phyloP scores from a whole-genome alignment of 2,888 invertebrate species.

The Cheilosia scutellata region DNA sequence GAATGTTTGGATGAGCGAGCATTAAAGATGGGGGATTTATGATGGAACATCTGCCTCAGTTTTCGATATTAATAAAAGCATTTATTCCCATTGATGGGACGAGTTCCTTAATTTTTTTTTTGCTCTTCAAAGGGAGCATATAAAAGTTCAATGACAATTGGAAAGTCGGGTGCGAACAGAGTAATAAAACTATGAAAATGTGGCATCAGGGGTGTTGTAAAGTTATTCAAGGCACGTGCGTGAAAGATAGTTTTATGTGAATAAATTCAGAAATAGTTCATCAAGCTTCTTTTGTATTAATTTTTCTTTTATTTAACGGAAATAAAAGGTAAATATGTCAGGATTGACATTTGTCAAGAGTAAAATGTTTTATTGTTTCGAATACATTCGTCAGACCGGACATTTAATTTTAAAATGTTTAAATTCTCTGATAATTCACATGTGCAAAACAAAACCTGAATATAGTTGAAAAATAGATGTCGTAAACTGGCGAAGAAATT shows the following conservation, averaged over 20 bases:
- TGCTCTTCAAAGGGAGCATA: not conserved
- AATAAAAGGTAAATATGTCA: too few relatives aligned
- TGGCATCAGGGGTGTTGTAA: not conserved
- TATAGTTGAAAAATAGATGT: too few relatives aligned
- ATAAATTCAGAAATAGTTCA: not conserved
- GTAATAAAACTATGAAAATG: constrained; percentile 16
- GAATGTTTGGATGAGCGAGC: constrained; percentile 27
- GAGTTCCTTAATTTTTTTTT: not conserved
- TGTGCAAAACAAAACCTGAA: too few relatives aligned
- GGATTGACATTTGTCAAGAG: too few relatives aligned
- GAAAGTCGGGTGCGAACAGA: constrained; percentile 47
- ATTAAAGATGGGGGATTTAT: constrained; percentile 55
- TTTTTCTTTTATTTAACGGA: not conserved
- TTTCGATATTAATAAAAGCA: constrained; percentile 16
- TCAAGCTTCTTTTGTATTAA: not conserved
- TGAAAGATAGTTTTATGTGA: not conserved
- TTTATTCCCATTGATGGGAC: constrained; percentile 12
- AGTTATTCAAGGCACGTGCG: constrained; percentile 14
- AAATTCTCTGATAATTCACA: too few relatives aligned
- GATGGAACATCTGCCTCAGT: constrained; percentile 60
- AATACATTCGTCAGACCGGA: not conserved
- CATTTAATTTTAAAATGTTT: too few relatives aligned
- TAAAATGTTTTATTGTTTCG: too few relatives aligned
- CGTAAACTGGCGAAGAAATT: too few relatives aligned
- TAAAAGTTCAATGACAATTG: constrained; percentile 47